Evolutionary conservation across 53 echinoderm and acorn worm genomes (phyloP).

Genomic region (Holothuria leucospilota): DNA sequence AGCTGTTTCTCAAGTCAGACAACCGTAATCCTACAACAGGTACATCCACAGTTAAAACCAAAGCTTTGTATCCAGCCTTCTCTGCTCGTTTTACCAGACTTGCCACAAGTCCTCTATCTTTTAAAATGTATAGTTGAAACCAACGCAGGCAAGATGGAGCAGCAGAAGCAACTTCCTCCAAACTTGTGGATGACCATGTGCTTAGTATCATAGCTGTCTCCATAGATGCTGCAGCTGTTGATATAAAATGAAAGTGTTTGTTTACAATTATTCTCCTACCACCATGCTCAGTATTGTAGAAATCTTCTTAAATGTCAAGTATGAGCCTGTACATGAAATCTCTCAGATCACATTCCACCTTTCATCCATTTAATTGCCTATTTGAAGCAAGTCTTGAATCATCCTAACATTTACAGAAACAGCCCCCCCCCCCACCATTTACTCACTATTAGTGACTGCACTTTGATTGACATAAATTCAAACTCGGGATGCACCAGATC

Average conservation of each 20-base stretch:
- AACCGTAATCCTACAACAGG: slow-evolving; percentile 22
- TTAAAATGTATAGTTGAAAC: slow-evolving; percentile 70
- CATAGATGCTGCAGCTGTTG: slow-evolving; percentile 61
- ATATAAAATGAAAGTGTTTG: background rate
- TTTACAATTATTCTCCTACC: background rate
- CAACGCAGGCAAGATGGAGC: slow-evolving; percentile 60
- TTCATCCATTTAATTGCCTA: too few relatives aligned
- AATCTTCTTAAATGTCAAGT: too few relatives aligned
- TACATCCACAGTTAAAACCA: slow-evolving; percentile 25
- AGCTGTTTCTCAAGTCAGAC: slow-evolving; percentile 27
- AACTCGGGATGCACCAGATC: too few relatives aligned
- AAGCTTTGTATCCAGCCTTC: slow-evolving; percentile 31
- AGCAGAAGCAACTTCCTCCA: slow-evolving; percentile 25
- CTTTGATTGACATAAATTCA: too few relatives aligned
- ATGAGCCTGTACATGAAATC: too few relatives aligned
- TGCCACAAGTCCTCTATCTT: slow-evolving; percentile 27
- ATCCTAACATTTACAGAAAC: too few relatives aligned
- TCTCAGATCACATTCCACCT: too few relatives aligned
- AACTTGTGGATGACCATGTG: slow-evolving; percentile 54
- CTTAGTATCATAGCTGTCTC: slow-evolving; percentile 66
- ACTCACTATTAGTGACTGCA: too few relatives aligned
- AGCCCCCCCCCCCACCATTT: too few relatives aligned
- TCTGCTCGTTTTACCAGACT: slow-evolving; percentile 61
- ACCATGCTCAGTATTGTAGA: too few relatives aligned
- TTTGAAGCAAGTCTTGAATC: too few relatives aligned